A percentile compares a stretch with the other conserved stretches of the same genome.
Evolutionary conservation across 2,113 vertebrate species (phyloP).

Genomic region (Lycaon pictus): DNA sequence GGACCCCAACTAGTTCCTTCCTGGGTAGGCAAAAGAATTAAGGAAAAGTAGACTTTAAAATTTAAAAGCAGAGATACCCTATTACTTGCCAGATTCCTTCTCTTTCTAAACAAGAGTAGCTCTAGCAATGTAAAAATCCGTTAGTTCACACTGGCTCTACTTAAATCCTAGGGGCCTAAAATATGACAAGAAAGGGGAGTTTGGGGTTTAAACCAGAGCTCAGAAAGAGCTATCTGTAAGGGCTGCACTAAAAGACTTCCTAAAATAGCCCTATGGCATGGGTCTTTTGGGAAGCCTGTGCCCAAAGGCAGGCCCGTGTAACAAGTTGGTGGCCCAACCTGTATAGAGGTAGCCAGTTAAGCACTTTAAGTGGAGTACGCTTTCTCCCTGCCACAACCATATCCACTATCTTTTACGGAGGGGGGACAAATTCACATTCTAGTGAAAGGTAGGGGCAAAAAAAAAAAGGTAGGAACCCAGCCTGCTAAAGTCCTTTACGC

Average conservation of each 20-base stretch:
- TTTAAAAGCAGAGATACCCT: not conserved
- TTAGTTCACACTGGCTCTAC: constrained; percentile 5
- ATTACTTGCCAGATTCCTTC: not conserved
- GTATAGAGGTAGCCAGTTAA: not conserved
- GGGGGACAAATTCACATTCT: not conserved
- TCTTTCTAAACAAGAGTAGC: not conserved
- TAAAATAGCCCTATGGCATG: not conserved
- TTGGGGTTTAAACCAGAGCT: not conserved
- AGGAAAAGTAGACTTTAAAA: not conserved
- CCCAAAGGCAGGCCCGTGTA: not conserved
- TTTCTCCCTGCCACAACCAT: not conserved
- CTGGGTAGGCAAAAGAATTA: not conserved
- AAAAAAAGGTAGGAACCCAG: not conserved
- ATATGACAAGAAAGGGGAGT: not conserved
- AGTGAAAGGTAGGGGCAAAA: not conserved
- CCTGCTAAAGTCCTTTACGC: not conserved
- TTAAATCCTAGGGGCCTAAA: not conserved
- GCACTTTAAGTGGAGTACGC: not conserved
- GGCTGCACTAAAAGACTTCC: not conserved
- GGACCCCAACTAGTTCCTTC: not conserved
- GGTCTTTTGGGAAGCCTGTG: not conserved
- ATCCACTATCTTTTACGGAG: not conserved
- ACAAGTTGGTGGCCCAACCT: not conserved
- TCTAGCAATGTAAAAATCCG: not conserved
- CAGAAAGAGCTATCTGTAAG: not conserved